Base-by-base conservation (phyloP, 2,888 invertebrate species). In the Orgyia antiqua region DNA sequence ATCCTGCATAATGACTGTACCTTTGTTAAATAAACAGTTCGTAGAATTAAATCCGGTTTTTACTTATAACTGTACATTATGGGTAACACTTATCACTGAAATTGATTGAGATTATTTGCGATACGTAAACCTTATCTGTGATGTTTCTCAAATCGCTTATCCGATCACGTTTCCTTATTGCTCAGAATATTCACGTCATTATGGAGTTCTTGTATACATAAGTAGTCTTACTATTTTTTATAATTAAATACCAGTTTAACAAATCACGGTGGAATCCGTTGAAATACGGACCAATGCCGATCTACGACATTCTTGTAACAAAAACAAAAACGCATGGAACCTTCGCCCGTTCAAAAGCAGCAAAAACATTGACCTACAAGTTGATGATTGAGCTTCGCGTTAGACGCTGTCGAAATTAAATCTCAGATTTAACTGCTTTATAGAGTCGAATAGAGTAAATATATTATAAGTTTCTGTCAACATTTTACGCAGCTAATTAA, bases 51-150 rank as follows among this genome's bases (percentile, higher is more conserved):
- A n/a, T n/a, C n/a, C n/a, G n/a, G n/a, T n/a, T n/a, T n/a, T n/a
- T n/a, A n/a, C n/a, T n/a, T n/a, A n/a, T n/a, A n/a, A n/a, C n/a
- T n/a, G n/a, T n/a, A n/a, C n/a, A n/a, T n/a, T n/a, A n/a, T n/a
- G n/a, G n/a, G n/a, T n/a, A n/a, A n/a, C n/a, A n/a, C n/a, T n/a
- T n/a, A n/a, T n/a, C n/a, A n/a, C n/a, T n/a, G n/a, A n/a, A n/a
- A n/a, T n/a, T n/a, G n/a, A n/a, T n/a, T n/a, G n/a, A n/a, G n/a
- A n/a, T n/a, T n/a, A n/a, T n/a, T n/a, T n/a, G n/a, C n/a, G n/a
- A n/a, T n/a, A n/a, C 58, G 63, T 67, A 65, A 64, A 65, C 59
- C 64, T 68, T 72, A 71, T 70, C 67, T 62, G 49, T 46, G 51
- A 40, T 29, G 38, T 44, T 47, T 51, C 53, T 52, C 44, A 46